Percentiles rank a stretch among this genome's conserved stretches.
These are phyloP conservation scores for Trematocara marginatum DNA, from an alignment of 2,113 vertebrate genomes.

Conservation along the genomic window DNA sequence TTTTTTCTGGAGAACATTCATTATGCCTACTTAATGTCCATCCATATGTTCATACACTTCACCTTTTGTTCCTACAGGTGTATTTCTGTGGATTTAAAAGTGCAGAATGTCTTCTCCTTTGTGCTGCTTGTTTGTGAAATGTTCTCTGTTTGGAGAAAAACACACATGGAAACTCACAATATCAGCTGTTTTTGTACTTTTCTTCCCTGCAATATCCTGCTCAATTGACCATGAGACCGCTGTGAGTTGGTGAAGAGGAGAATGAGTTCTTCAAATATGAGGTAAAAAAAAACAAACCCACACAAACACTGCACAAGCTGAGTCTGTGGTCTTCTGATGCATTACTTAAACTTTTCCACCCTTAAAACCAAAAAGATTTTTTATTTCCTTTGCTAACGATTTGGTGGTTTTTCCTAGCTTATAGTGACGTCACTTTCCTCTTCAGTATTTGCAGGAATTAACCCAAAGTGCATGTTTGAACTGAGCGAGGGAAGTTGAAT, in stretches of 20 bases:
- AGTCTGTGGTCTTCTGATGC: slow-evolving; percentile 1
- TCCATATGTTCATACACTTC: not conserved
- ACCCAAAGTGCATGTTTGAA: slow-evolving; percentile 36
- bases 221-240: slow-evolving; percentile 46
- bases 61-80: not conserved
- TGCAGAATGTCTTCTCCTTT: not conserved
- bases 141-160: slow-evolving; percentile 15
- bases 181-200: slow-evolving; percentile 22
- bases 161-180: not conserved
- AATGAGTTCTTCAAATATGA: slow-evolving; percentile 24
- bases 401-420: not conserved
- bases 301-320: not conserved
- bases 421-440: not conserved
- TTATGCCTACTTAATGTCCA: not conserved
- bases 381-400: slow-evolving; percentile 1
- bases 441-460: slow-evolving; percentile 16
- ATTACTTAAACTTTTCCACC: slow-evolving; percentile 8
- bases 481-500: slow-evolving; percentile 25
- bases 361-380: not conserved
- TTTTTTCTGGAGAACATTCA: not conserved
- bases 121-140: slow-evolving; percentile 22
- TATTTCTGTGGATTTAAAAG: not conserved
- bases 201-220: slow-evolving; percentile 38
- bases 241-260: slow-evolving; percentile 39
- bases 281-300: not conserved